Base-by-base conservation (phyloP, 2,797 vertebrate species). In the Carapus acus region DNA sequence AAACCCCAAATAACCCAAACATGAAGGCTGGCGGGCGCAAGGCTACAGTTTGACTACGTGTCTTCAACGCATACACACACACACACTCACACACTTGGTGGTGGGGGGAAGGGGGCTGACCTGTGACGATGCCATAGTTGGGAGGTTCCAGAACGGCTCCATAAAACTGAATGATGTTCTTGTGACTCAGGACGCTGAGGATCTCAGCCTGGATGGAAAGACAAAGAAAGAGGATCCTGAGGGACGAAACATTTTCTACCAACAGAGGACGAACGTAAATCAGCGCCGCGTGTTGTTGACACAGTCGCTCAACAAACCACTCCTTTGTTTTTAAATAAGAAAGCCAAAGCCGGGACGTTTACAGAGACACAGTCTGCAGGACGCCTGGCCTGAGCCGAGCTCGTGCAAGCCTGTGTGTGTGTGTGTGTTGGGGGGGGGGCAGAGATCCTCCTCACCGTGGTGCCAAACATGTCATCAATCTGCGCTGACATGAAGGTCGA, bases 131-230 rank as follows among this genome's bases (percentile, higher is more conserved):
- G 71, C 92, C 94, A 79, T 95, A 98, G 88, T 98, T 96, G 64
- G 95, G 94, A 69, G 92, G 89, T 81, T 98, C 94, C 71, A 96
- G 89, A 80, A 98, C 87, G 29, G 94, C 95, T 87, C 95, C 94
- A 41, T 93, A 96, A 89, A 98, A 98, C 85, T 97, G 93, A 86
- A 98, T 98, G 85, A 98, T 91, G 87, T 98, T 98, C 86, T 92
- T 93, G 84, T 98, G 94, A 88, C 95, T 98, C 83, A 98, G 91
- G 60, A 97, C 90, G 61, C 94, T 98, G 62, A 98, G 93, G 83
- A 98, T 97, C 86, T 98, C 95, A 70, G 94, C 95, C 95, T 97
- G 58, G 60, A 73, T 9, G 42, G 27, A 19, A 17, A 40, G 8
- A 53, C 41, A 29, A 49, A 57, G 27, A 64, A 49, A 67, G n/a